Evolutionary conservation across 2,797 vertebrate genomes (phyloP).

Genomic region (Hydrolagus colliei): DNA sequence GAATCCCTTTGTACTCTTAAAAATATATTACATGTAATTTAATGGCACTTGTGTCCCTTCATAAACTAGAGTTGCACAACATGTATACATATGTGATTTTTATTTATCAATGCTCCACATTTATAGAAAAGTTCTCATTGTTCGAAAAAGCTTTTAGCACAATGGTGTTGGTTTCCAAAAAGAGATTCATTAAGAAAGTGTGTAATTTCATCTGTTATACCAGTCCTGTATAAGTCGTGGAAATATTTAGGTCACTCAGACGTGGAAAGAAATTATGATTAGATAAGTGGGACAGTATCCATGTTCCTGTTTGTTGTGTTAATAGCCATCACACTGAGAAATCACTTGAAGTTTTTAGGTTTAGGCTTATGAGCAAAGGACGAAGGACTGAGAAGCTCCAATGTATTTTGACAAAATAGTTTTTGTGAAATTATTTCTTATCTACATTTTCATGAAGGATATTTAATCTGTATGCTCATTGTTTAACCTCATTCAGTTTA

Average conservation of each 20-base stretch:
- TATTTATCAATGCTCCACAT: conserved; percentile 40
- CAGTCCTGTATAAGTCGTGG: conserved; percentile 55
- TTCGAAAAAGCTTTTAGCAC: conserved; percentile 68
- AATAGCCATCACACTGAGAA: conserved; percentile 9
- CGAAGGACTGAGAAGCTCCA: background rate
- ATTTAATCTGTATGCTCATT: background rate
- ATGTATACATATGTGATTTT: background rate
- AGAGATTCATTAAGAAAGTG: conserved; percentile 72
- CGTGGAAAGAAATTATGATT: conserved; percentile 68
- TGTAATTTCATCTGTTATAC: conserved; percentile 80
- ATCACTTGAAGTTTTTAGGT: background rate
- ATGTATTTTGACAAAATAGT: background rate
- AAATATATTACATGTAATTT: background rate
- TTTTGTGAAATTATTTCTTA: conserved; percentile 10
- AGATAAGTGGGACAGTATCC: conserved; percentile 50
- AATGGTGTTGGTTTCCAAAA: conserved; percentile 73
- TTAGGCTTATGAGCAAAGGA: background rate
- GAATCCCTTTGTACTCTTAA: background rate
- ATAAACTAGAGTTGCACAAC: background rate
- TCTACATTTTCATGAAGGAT: background rate
- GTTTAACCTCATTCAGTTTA: background rate
- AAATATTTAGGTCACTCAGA: conserved; percentile 64
- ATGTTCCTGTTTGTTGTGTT: conserved; percentile 6
- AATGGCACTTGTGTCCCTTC: background rate
- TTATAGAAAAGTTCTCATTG: conserved; percentile 69